These are phyloP conservation scores for Liparis tanakae DNA, from an alignment of 2,797 vertebrate species.

Conservation along the genomic window DNA sequence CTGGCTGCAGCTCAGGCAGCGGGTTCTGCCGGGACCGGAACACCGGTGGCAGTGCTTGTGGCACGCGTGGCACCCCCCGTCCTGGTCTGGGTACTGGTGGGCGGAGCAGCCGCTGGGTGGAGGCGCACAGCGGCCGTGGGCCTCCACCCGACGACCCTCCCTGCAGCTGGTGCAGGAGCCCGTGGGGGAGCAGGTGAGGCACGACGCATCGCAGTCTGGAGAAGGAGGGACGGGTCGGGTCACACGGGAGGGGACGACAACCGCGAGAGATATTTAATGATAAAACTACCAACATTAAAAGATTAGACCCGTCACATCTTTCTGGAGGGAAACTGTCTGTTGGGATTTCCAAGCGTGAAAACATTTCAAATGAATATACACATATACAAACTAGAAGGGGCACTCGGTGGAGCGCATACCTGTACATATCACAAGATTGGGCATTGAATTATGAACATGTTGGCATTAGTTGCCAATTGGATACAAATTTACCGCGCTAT, in stretches of 20 bases:
- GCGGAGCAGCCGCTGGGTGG: constrained; percentile 70
- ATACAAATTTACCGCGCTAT: too few species aligned
- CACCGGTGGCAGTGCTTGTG: constrained; percentile 89
- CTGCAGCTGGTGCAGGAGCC: constrained; percentile 84
- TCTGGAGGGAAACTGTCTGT: not conserved
- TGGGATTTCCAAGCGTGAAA: constrained; percentile 19
- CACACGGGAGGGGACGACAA: not conserved
- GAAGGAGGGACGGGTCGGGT: constrained; percentile 22
- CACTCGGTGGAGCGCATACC: too few species aligned
- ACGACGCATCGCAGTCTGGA: constrained; percentile 89
- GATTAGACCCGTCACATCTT: not conserved
- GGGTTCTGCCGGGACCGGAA: constrained; percentile 81
- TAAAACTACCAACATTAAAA: not conserved
- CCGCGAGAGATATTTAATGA: not conserved
- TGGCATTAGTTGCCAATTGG: too few species aligned
- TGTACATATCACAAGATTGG: too few species aligned
- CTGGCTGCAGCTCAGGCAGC: constrained; percentile 87
- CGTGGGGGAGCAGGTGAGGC: constrained; percentile 82
- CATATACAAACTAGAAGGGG: not conserved
- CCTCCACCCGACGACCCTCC: constrained; percentile 73
- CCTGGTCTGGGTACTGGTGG: constrained; percentile 79
- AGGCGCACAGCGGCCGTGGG: constrained; percentile 71
- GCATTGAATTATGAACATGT: too few species aligned
- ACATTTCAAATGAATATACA: constrained; percentile 22
- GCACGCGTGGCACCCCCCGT: constrained; percentile 84